Percentiles rank a stretch among this genome's conserved stretches.
These are phyloP conservation scores for Neomorphus geoffroyi DNA, from an alignment of 2,797 vertebrate species.

Conservation along the genomic window DNA sequence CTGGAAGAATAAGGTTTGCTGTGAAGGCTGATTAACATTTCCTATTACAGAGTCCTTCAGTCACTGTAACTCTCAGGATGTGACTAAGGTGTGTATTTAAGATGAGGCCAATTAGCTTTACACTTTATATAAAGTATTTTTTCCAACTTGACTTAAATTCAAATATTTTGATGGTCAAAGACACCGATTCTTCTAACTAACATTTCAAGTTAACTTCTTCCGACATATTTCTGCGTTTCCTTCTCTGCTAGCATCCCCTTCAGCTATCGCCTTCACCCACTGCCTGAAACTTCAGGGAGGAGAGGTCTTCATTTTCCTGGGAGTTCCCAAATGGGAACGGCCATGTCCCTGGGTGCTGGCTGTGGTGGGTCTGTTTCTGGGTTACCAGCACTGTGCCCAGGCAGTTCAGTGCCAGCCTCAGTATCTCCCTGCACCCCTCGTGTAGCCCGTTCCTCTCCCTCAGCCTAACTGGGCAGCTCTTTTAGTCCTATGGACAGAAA, in stretches of 20 bases:
- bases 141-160: neutral
- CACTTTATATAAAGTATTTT: neutral
- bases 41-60: neutral
- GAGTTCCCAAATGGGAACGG: neutral
- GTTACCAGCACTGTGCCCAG: neutral
- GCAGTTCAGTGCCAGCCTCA: neutral
- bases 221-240: neutral
- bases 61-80: neutral
- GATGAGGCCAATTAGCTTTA: neutral
- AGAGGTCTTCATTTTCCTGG: neutral
- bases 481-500: neutral
- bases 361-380: neutral
- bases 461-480: neutral
- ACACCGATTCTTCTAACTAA: neutral
- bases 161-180: neutral
- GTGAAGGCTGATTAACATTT: neutral
- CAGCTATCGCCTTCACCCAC: too few species aligned
- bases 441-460: neutral
- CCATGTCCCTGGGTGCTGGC: accelerated
- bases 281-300: neutral
- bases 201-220: neutral
- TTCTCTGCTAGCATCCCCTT: accelerated
- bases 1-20: neutral
- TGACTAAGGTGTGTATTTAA: neutral
- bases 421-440: accelerated